Conservation (phyloP, 2,888 invertebrate genomes). For the Drosophila barbarae region DNA sequence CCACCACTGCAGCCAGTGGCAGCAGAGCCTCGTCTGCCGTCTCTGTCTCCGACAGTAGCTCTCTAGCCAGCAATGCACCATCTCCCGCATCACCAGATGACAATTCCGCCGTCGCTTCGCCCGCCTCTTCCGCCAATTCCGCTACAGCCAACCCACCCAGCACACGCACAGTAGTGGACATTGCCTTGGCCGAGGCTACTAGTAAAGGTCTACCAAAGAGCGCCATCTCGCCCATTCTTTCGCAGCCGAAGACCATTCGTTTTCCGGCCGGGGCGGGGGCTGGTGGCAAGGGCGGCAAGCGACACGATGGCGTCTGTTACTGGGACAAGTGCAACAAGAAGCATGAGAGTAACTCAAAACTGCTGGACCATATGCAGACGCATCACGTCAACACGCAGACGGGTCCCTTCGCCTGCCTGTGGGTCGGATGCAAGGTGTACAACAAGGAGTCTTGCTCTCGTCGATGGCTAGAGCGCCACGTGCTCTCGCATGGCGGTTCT, state of each 20-base stretch:
- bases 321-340: slow-evolving; percentile 91
- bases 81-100: slow-evolving; percentile 76
- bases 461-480: slow-evolving; percentile 96
- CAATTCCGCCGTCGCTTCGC: slow-evolving; percentile 27
- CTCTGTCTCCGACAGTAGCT: slow-evolving; percentile 77
- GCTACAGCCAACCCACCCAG: slow-evolving; percentile 72
- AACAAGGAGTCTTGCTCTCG: slow-evolving; percentile 94
- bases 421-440: slow-evolving; percentile 97
- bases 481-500: slow-evolving; percentile 93
- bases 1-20: slow-evolving; percentile 48
- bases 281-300: slow-evolving; percentile 78
- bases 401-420: slow-evolving; percentile 92
- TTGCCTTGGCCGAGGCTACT: slow-evolving; percentile 70
- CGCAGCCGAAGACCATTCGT: slow-evolving; percentile 89
- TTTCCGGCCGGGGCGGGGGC: slow-evolving; percentile 84
- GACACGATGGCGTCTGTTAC: slow-evolving; percentile 83
- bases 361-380: slow-evolving; percentile 92
- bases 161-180: slow-evolving; percentile 79
- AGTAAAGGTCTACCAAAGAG: slow-evolving; percentile 72
- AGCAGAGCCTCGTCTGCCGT: slow-evolving; percentile 63
- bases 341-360: slow-evolving; percentile 89
- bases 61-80: slow-evolving; percentile 81
- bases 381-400: slow-evolving; percentile 93
- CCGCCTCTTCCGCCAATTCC: slow-evolving; percentile 19
- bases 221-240: slow-evolving; percentile 87